Base-by-base conservation (phyloP, 1,140 invertebrate species). In the Microplitis mediator region DNA sequence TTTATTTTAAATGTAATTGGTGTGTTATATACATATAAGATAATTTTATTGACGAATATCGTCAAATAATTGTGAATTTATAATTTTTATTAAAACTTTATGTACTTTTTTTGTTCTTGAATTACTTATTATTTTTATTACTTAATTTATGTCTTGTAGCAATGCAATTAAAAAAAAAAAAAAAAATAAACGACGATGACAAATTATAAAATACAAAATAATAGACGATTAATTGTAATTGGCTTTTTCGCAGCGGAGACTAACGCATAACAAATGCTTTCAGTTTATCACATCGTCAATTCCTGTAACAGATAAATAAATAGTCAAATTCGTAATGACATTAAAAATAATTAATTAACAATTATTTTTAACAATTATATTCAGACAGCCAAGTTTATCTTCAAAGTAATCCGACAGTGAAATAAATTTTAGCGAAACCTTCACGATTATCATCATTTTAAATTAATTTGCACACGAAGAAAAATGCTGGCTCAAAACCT, bases 261-360 rank as follows among this genome's bases (percentile, higher is more conserved):
- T 75, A 66, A 71, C 78, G 74, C 73, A 72, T 71, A 80, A 52
- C 69, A 74, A 82, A 82, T 36, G 62, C 77, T 71, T 36, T 69
- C 76, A 75, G 71, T 82, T 81, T 78, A 86, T 86, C 83, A 87
- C 86, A 86, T 87, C 78, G 85, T 87, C 68, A 87, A 78, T 74
- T 87, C 85, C 86, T 87, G 79, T 36, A 86, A 82, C 66, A 72
- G 32, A 77, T 23, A 74, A 61, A 66, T 60, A 72, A 74, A 73
- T 11, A 45, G 8, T 9, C 9, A 62, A 61, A 52, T 36, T 66
- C 11, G 65, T 62, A 69, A 56, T 51, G 51, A 56, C 8, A 36
- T 50, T 58, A 54, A 45, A 52, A 52, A 56, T 23, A 3, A 31
- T 54, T 34, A 32, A 69, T 50, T 50, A n/a, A 13, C 52, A 39